Evolutionary conservation across 1,140 invertebrate genomes (phyloP).

Genomic region (fruit fly (Drosophila melanogaster)): Release_6_plus_ISO1_MT NC_004354.4:13263501-13264000

Average conservation of each 20-base stretch:
- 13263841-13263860: constrained; percentile 26
- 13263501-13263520: constrained; percentile 40
- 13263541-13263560: constrained; percentile 40
- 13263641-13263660: constrained; percentile 11
- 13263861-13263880: constrained; percentile 56
- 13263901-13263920: constrained; percentile 63
- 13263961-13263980: constrained; percentile 29
- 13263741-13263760: constrained; percentile 55
- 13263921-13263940: constrained; percentile 52
- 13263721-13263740: constrained; percentile 37
- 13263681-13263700: constrained; percentile 4
- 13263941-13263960: constrained; percentile 33
- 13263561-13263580: constrained; percentile 25
- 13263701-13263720: constrained; percentile 27
- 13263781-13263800: constrained; percentile 63
- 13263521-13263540: constrained; percentile 47
- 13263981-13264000: constrained; percentile 31
- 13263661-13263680: constrained; percentile 22
- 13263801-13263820: constrained; percentile 45
- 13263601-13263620: constrained; percentile 17
- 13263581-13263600: constrained; percentile 12
- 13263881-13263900: constrained; percentile 58
- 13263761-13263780: constrained; percentile 64
- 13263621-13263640: constrained; percentile 38
- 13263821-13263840: constrained; percentile 30